A percentile compares a stretch with the other conserved stretches of the same genome.
These are phyloP conservation scores for Petrocephalus schoutedeni DNA, from an alignment of 2,797 vertebrate species.

Conservation along the genomic window DNA sequence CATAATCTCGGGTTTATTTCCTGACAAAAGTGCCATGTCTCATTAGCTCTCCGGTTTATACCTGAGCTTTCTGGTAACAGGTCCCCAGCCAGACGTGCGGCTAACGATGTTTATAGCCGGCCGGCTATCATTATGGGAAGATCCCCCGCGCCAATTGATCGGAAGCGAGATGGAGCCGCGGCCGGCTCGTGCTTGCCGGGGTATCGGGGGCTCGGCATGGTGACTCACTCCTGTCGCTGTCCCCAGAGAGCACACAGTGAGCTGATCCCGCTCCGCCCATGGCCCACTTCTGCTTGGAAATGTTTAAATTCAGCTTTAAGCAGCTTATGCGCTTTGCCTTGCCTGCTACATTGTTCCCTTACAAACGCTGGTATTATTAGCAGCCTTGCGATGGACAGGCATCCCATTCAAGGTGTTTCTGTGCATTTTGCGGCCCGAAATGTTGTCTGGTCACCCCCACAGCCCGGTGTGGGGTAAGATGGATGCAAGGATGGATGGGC, in stretches of 20 bases:
- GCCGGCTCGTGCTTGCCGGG: background rate
- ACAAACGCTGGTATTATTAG: background rate
- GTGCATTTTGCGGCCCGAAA: background rate
- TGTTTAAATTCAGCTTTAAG: background rate
- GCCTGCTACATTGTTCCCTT: background rate
- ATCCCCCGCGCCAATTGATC: constrained; percentile 9
- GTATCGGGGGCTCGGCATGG: background rate
- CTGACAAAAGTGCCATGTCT: background rate
- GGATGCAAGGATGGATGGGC: background rate
- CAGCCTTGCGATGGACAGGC: background rate
- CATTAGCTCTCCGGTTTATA: background rate
- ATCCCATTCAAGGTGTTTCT: background rate
- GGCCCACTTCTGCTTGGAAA: background rate
- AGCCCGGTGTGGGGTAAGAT: background rate
- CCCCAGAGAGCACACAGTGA: background rate
- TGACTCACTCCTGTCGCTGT: background rate
- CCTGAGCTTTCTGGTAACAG: background rate
- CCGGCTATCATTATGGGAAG: constrained; percentile 8
- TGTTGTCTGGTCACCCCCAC: background rate
- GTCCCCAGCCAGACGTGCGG: background rate
- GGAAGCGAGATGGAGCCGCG: background rate
- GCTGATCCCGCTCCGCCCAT: background rate
- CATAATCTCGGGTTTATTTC: background rate
- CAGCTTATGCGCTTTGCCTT: background rate
- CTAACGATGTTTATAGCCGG: constrained; percentile 16